A percentile compares a stretch with the other conserved stretches of the same genome.
These are phyloP conservation scores for Hestina assimilis DNA, from an alignment of 1,140 invertebrate genomes.

Conservation along the genomic window DNA sequence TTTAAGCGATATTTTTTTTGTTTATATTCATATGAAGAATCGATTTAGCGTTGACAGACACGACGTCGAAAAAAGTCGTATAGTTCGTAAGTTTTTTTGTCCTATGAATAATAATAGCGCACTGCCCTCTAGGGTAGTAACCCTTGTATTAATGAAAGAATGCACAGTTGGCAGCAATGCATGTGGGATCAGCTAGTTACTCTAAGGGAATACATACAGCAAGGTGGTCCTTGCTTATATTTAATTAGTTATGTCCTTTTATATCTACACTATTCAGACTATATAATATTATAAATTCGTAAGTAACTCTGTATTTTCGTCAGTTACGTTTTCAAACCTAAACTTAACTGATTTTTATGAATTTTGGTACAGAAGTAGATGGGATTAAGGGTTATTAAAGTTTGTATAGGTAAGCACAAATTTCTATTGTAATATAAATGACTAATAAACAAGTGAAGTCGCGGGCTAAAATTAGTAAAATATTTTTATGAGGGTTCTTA, in stretches of 20 bases:
- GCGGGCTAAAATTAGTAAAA: no score
- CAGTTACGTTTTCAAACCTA: no score
- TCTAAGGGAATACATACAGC: constrained; percentile 34
- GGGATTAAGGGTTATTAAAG: no score
- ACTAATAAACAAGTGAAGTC: no score
- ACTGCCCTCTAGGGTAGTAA: constrained; percentile 64
- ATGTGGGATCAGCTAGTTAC: constrained; percentile 63
- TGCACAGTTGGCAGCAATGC: constrained; percentile 62
- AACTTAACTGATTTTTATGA: no score
- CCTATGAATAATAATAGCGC: constrained; percentile 68
- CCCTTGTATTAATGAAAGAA: constrained; percentile 67
- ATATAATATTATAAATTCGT: no score
- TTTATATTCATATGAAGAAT: constrained; percentile 16
- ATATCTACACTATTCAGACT: no score
- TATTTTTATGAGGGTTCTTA: constrained; percentile 18
- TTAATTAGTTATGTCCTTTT: constrained; percentile 7
- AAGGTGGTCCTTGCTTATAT: constrained; percentile 33
- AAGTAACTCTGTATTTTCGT: no score
- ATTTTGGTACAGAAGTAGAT: no score
- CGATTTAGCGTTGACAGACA: constrained; percentile 62
- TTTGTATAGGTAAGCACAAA: no score
- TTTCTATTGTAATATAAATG: no score
- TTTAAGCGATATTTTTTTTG: constrained; percentile 58
- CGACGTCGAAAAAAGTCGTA: constrained; percentile 39
- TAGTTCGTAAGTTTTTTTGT: constrained; percentile 50